These are phyloP conservation scores for Griposia aprilina DNA, from an alignment of 2,888 invertebrate species.

Conservation along the genomic window DNA sequence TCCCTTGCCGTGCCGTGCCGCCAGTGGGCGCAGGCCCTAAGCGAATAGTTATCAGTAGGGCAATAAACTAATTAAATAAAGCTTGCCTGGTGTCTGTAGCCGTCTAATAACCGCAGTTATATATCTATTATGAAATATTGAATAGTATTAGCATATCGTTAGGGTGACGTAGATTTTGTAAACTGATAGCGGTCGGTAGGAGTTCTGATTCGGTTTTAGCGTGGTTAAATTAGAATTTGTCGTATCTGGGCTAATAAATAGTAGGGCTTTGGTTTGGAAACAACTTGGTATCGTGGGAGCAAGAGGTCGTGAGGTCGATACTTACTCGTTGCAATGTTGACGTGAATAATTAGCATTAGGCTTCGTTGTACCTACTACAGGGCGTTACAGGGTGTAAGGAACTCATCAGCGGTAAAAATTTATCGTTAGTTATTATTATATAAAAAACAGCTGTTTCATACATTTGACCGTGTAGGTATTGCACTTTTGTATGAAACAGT, in stretches of 20 bases:
- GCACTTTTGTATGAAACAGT: too few species aligned
- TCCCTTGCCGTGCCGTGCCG: neutral
- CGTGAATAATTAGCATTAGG: neutral
- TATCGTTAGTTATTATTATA: too few species aligned
- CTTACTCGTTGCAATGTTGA: slow-evolving; percentile 16
- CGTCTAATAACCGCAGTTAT: slow-evolving; percentile 46
- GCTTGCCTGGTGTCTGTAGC: slow-evolving; percentile 33
- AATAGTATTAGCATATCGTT: slow-evolving; percentile 48
- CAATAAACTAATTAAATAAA: slow-evolving; percentile 64
- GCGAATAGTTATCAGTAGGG: slow-evolving; percentile 41
- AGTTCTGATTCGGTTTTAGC: slow-evolving; percentile 40
- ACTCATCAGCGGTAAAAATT: too few species aligned
- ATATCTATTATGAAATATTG: slow-evolving; percentile 50
- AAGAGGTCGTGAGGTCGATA: slow-evolving; percentile 40
- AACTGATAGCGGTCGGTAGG: slow-evolving; percentile 39
- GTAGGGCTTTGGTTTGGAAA: slow-evolving; percentile 28
- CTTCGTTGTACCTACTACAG: neutral
- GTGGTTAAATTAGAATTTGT: slow-evolving; percentile 52
- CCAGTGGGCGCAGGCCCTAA: neutral
- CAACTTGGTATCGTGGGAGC: slow-evolving; percentile 20
- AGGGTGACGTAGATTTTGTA: slow-evolving; percentile 49
- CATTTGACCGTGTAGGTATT: too few species aligned
- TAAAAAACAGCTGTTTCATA: too few species aligned
- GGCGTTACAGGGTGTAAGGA: too few species aligned
- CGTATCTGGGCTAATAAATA: slow-evolving; percentile 45